A percentile compares a stretch with the other conserved stretches of the same genome.
These are phyloP conservation scores for Microtus agrestis DNA, from an alignment of 2,797 vertebrate genomes.

Conservation along the genomic window DNA sequence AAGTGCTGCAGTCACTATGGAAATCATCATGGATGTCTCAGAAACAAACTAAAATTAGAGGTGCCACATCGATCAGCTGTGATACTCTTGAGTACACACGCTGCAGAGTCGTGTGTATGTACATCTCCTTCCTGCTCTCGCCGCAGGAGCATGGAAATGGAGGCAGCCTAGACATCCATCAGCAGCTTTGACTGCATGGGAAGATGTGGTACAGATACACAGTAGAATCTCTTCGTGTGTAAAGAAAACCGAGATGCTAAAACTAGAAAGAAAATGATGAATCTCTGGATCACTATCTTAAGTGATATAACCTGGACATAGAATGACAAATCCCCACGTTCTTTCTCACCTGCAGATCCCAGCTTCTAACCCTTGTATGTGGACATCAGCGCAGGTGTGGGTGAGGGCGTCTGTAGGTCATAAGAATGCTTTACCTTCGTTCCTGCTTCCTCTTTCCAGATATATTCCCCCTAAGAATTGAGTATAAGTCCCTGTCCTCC, in stretches of 20 bases:
- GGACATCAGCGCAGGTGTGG: not conserved
- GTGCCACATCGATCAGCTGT: not conserved
- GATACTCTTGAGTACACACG: too few species aligned
- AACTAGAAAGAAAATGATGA: not conserved
- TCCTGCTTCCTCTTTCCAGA: not conserved
- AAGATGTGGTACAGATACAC: not conserved
- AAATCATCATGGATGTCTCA: not conserved
- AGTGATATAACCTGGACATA: not conserved
- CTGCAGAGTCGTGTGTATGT: not conserved
- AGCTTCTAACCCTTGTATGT: too few species aligned
- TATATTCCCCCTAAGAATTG: not conserved
- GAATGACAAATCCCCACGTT: not conserved
- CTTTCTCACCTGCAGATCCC: not conserved
- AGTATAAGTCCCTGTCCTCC: not conserved
- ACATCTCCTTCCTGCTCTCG: too few species aligned
- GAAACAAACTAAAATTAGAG: not conserved
- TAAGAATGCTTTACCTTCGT: not conserved
- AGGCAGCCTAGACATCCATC: not conserved
- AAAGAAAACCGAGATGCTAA: not conserved
- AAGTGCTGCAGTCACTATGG: too few species aligned
- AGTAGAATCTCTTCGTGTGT: not conserved
- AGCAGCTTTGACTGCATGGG: too few species aligned
- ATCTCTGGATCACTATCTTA: not conserved
- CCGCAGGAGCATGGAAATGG: not conserved
- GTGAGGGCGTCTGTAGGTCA: not conserved